A percentile compares a stretch with the other conserved stretches of the same genome.
Evolutionary conservation across 1,140 invertebrate species (phyloP).

Genomic region (Drosophila guanche): DNA sequence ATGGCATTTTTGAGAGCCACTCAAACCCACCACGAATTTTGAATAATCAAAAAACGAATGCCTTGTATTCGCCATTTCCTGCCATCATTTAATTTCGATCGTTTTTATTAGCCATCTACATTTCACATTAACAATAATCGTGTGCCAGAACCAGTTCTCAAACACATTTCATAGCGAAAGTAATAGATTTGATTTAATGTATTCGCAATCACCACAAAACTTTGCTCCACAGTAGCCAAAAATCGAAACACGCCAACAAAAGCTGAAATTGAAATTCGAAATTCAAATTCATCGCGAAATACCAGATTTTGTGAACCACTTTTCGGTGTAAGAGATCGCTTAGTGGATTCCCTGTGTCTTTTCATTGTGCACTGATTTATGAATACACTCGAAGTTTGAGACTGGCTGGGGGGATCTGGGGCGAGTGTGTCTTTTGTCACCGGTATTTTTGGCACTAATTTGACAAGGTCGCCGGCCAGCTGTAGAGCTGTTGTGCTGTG

Average conservation of each 20-base stretch:
- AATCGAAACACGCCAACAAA: slow-evolving; percentile 17
- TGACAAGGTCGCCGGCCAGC: slow-evolving; percentile 62
- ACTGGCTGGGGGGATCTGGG: slow-evolving; percentile 2
- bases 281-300: slow-evolving; percentile 15
- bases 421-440: slow-evolving; percentile 45
- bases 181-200: slow-evolving; percentile 4
- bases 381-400: slow-evolving; percentile 12
- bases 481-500: slow-evolving; percentile 33
- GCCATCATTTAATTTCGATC: slow-evolving; percentile 16
- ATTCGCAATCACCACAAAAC: neutral
- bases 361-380: slow-evolving; percentile 58
- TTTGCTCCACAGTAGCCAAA: slow-evolving; percentile 4
- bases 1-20: no score
- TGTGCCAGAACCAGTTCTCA: slow-evolving; percentile 22
- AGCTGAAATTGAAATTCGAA: slow-evolving; percentile 34
- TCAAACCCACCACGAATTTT: no score
- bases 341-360: slow-evolving; percentile 23
- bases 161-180: slow-evolving; percentile 5
- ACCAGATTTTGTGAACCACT: slow-evolving; percentile 32
- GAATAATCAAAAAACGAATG: neutral
- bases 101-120: slow-evolving; percentile 33
- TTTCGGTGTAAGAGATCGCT: slow-evolving; percentile 36
- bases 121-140: slow-evolving; percentile 2
- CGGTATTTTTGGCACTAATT: slow-evolving; percentile 75
- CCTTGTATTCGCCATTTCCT: slow-evolving; percentile 27